These are phyloP conservation scores for Sebastolobus altivelis DNA, from an alignment of 2,797 vertebrate genomes.

Conservation along the genomic window DNA sequence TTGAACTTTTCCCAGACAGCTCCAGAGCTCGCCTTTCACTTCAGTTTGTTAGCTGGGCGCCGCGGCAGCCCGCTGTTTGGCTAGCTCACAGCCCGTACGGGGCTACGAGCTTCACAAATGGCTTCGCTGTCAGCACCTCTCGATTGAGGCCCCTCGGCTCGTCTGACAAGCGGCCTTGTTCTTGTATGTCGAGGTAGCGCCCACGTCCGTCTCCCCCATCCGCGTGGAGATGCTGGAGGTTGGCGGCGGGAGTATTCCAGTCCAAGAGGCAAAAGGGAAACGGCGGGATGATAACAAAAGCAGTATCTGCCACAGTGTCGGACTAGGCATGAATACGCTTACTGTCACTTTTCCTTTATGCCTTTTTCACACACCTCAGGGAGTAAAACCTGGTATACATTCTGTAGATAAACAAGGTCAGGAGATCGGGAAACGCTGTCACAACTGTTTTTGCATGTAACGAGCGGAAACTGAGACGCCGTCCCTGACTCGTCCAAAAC, in stretches of 20 bases:
- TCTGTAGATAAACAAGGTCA: conserved; percentile 34
- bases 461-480: too few relatives aligned
- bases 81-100: conserved; percentile 25
- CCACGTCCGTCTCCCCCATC: conserved; percentile 32
- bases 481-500: too few relatives aligned
- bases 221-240: conserved; percentile 7
- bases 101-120: conserved; percentile 54
- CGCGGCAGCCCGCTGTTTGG: conserved; percentile 43
- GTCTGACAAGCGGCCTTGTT: conserved; percentile 64
- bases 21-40: conserved; percentile 59
- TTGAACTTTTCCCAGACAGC: conserved; percentile 62
- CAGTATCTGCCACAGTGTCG: conserved; percentile 17
- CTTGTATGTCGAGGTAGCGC: conserved; percentile 36
- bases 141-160: conserved; percentile 54
- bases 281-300: conserved; percentile 39
- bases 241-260: conserved; percentile 28
- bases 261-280: conserved; percentile 34
- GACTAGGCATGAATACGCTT: conserved; percentile 48
- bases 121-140: conserved; percentile 61
- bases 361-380: conserved; percentile 28
- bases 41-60: conserved; percentile 53
- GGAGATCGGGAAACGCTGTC: neutral
- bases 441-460: neutral
- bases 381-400: conserved; percentile 6
- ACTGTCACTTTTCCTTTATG: conserved; percentile 39